Percentiles rank a stretch among this genome's conserved stretches.
Conservation (phyloP, 2,888 invertebrate genomes). For the Apodemia duryi region DNA sequence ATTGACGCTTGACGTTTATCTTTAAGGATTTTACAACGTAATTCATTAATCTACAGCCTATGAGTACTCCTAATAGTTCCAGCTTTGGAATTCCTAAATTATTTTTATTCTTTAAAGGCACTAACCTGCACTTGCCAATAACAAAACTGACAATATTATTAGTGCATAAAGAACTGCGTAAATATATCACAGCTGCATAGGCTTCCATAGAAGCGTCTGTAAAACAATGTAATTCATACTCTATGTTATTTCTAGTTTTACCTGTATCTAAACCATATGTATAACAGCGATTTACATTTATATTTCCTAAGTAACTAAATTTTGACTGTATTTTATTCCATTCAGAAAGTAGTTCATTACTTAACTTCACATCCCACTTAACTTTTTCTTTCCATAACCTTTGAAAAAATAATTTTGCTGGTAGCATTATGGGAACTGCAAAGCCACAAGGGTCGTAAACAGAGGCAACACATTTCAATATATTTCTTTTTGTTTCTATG, state of each 20-base stretch:
- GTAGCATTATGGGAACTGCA: constrained; percentile 16
- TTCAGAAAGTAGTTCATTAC: background rate
- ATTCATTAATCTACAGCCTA: constrained; percentile 18
- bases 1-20: constrained; percentile 14
- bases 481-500: constrained; percentile 10
- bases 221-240: constrained; percentile 17
- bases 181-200: constrained; percentile 22
- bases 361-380: constrained; percentile 21
- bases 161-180: constrained; percentile 19
- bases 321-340: constrained; percentile 1
- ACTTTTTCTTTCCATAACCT: constrained; percentile 21
- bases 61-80: constrained; percentile 23
- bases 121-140: constrained; percentile 29
- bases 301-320: background rate
- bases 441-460: constrained; percentile 25
- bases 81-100: constrained; percentile 22
- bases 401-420: constrained; percentile 24
- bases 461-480: constrained; percentile 16
- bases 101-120: constrained; percentile 22
- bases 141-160: constrained; percentile 26
- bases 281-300: background rate
- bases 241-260: background rate
- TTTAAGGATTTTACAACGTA: constrained; percentile 20
- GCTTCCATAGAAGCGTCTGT: constrained; percentile 19
- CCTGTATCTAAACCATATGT: background rate